Base-by-base conservation (phyloP, 1,140 invertebrate species). In the Lordiphosa clarofinis region DNA sequence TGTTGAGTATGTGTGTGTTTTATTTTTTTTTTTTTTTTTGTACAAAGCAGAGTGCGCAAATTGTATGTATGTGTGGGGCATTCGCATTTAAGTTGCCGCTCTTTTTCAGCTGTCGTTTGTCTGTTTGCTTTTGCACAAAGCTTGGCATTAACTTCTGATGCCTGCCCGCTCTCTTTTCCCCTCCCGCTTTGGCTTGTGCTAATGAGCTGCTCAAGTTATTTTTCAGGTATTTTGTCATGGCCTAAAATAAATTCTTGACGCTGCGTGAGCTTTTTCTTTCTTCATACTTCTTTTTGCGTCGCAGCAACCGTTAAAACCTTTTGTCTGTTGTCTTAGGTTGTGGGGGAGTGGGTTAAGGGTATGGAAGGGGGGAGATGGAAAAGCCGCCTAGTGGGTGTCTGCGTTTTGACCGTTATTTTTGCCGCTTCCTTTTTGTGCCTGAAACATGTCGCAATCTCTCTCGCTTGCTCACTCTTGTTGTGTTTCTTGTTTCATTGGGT, bases 351-450 rank as follows among this genome's bases (percentile, higher is more conserved):
- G 21, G 21, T 15, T 15, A 15, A 15, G 43, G 12, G 12, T 8
- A 6, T 19, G 11, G 35, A 21, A 3, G 13, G 5, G 1, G 9
- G 4, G 4, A 13, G 13, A 38, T 42, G 24, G 24, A 28, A 56
- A 46, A 46, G 53, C 19, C 37, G 38, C 37, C 60, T 47, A 48
- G 66, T 63, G 71, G 71, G 67, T 75, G 67, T 56, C 52, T 60
- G 55, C 15, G 37, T 46, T 69, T 72, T 62, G 78, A 84, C 78
- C 78, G 76, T 82, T 82, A 82, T 82, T 84, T 81, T 82, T 71
- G 57, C 60, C 53, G 58, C 61, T 62, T 61, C 59, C 28, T 40
- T 78, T 58, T 46, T 76, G 56, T 58, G 69, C 56, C 66, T 60
- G 46, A 39, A 15, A 12, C 24, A 40, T 33, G 38, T 39, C 9